Evolutionary conservation across 2,888 invertebrate species (phyloP).

Genomic region (Polydrusus pterygomalis): DNA sequence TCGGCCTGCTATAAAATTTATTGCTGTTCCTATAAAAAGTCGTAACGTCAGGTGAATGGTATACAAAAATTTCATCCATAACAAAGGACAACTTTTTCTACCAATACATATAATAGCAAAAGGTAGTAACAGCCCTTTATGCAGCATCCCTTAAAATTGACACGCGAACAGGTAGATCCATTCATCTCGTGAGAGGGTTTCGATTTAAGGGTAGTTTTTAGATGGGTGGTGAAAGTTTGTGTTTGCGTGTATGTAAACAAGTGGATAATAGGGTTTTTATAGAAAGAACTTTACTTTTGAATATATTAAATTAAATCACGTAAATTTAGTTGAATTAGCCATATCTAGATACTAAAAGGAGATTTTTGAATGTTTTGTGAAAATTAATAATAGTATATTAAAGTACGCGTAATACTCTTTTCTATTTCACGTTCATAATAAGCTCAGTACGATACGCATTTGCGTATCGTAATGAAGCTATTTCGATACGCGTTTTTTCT

Average conservation of each 20-base stretch:
- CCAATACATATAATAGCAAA: conserved; percentile 1
- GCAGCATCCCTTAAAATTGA: conserved; percentile 37
- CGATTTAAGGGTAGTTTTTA: conserved; percentile 67
- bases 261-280: background rate
- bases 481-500: too few species aligned
- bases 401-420: too few species aligned
- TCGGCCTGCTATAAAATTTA: too few species aligned
- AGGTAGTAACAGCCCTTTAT: conserved; percentile 21
- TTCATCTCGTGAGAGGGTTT: conserved; percentile 45
- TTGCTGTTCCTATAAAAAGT: background rate
- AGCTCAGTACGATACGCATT: too few species aligned
- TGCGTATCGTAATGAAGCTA: too few species aligned
- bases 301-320: too few species aligned
- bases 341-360: too few species aligned
- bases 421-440: too few species aligned
- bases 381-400: too few species aligned
- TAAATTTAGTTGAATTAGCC: too few species aligned
- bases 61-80: background rate
- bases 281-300: too few species aligned
- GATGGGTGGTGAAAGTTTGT: conserved; percentile 43
- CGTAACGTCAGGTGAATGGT: background rate
- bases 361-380: too few species aligned
- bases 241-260: conserved; percentile 4
- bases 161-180: conserved; percentile 49
- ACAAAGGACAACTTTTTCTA: conserved; percentile 14